Evolutionary conservation across 2,113 vertebrate species (phyloP).

Genomic region (Brachypodius melanocephalos): DNA sequence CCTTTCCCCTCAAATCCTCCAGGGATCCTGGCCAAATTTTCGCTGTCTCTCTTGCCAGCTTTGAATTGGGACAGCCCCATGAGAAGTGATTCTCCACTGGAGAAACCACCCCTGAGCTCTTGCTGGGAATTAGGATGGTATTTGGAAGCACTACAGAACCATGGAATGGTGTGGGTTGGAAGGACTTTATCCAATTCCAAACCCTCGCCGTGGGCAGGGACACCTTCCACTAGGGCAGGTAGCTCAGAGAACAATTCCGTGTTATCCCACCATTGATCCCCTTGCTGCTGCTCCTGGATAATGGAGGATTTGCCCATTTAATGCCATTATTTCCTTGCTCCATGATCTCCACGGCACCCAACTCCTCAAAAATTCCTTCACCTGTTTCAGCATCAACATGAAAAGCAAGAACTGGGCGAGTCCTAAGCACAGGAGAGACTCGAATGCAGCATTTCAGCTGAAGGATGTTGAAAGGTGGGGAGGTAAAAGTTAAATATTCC

Average conservation of each 20-base stretch:
- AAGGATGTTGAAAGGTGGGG: background rate
- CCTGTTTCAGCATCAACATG: background rate
- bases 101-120: background rate
- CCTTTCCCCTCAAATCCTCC: background rate
- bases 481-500: background rate
- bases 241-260: background rate
- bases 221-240: background rate
- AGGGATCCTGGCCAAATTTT: background rate
- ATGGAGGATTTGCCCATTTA: background rate
- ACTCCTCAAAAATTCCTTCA: background rate
- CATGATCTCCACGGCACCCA: background rate
- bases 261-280: rapidly evolving
- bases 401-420: background rate
- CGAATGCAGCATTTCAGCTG: background rate
- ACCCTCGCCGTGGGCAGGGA: background rate
- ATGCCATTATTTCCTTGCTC: background rate
- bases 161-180: background rate
- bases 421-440: background rate
- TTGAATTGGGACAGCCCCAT: background rate
- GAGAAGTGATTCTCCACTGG: background rate
- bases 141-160: background rate
- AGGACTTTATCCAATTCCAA: background rate
- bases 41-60: background rate
- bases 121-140: background rate
- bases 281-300: background rate